phyloP scores from a whole-genome alignment of 2,888 invertebrate species.

The Ormia ochracea region DNA sequence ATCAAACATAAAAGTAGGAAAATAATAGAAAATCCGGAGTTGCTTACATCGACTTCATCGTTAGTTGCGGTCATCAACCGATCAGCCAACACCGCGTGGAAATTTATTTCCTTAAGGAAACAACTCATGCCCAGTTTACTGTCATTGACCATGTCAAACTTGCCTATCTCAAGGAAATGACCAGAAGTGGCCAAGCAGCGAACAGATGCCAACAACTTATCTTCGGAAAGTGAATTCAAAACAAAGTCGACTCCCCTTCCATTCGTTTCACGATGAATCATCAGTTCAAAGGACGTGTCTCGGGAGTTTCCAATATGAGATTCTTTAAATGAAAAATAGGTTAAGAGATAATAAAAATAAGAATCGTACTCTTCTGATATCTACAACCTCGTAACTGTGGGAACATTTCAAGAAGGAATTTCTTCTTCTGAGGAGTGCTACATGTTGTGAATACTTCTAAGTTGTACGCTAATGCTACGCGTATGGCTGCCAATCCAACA shows the following conservation, averaged over 20 bases:
- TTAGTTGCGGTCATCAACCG: constrained; percentile 79
- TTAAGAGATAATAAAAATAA: background rate
- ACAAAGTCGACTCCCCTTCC: constrained; percentile 94
- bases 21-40: background rate
- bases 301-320: constrained; percentile 91
- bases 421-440: constrained; percentile 81
- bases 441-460: constrained; percentile 85
- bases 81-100: constrained; percentile 88
- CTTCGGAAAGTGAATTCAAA: constrained; percentile 93
- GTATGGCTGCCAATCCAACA: constrained; percentile 87
- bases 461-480: constrained; percentile 81
- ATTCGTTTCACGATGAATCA: constrained; percentile 87
- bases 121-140: constrained; percentile 81
- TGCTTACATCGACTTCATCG: constrained; percentile 73
- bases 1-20: background rate
- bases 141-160: constrained; percentile 86
- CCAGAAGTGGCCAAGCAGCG: constrained; percentile 81
- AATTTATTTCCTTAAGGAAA: constrained; percentile 84
- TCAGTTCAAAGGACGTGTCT: constrained; percentile 89
- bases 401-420: constrained; percentile 80
- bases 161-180: constrained; percentile 90
- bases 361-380: too few relatives aligned
- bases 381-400: constrained; percentile 79
- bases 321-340: constrained; percentile 67
- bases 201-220: constrained; percentile 87